These are phyloP conservation scores for Rousettus leschenaultii DNA, from an alignment of 2,113 vertebrate species.

Conservation along the genomic window DNA sequence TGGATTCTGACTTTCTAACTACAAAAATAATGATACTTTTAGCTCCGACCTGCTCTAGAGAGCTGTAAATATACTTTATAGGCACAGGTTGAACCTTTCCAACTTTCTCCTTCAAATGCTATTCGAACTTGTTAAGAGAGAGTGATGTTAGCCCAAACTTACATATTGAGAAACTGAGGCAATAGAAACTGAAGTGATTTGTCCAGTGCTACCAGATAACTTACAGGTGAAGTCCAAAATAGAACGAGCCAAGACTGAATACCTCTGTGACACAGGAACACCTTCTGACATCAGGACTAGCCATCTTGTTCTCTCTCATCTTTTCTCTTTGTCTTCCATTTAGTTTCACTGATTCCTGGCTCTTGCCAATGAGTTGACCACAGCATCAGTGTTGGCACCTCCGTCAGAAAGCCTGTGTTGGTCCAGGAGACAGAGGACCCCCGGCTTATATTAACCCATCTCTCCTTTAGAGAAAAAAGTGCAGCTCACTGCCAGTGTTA, in stretches of 20 bases:
- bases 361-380: background rate
- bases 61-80: conserved; percentile 38
- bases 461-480: too few species aligned
- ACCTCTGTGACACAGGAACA: background rate
- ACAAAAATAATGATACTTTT: conserved; percentile 57
- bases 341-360: background rate
- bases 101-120: background rate
- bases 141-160: background rate
- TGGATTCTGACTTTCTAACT: conserved; percentile 53
- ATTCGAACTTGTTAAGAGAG: background rate
- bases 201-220: background rate
- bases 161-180: background rate
- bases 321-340: background rate
- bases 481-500: too few species aligned
- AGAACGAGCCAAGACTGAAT: background rate
- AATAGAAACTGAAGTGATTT: background rate
- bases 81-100: background rate
- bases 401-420: background rate
- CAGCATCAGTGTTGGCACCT: background rate
- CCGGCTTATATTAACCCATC: background rate
- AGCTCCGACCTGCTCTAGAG: conserved; percentile 37
- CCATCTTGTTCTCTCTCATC: background rate
- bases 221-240: background rate
- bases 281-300: background rate
- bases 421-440: background rate